Conservation (phyloP, 2,888 invertebrate species). For the Flabesymbios commensalis region DNA sequence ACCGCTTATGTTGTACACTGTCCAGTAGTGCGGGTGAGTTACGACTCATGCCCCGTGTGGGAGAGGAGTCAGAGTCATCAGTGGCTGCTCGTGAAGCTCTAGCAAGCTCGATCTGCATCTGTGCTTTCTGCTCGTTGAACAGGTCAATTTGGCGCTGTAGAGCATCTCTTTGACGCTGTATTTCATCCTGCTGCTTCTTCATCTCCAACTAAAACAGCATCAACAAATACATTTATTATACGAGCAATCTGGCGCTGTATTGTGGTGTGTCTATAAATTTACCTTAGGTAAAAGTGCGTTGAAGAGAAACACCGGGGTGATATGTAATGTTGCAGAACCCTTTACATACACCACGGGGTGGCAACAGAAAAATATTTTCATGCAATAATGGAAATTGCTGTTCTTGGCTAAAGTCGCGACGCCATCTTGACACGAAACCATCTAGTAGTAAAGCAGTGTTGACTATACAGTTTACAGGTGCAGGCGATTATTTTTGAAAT, state of each 20-base stretch:
- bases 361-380: too few species aligned
- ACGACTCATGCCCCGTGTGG: neutral
- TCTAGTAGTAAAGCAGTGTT: too few species aligned
- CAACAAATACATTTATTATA: too few species aligned
- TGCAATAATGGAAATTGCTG: too few species aligned
- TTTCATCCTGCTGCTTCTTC: constrained; percentile 79
- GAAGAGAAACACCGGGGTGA: neutral
- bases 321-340: neutral
- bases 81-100: neutral
- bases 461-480: too few species aligned
- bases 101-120: neutral
- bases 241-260: too few species aligned
- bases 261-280: too few species aligned
- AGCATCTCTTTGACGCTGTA: constrained; percentile 84
- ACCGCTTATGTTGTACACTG: constrained; percentile 1
- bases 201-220: constrained; percentile 20
- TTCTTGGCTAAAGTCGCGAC: too few species aligned
- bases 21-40: constrained; percentile 1
- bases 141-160: constrained; percentile 70
- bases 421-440: too few species aligned
- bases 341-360: neutral
- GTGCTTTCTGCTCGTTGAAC: constrained; percentile 39
- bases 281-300: neutral
- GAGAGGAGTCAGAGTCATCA: neutral
- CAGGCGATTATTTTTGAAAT: too few species aligned